These are phyloP conservation scores for Ptychochromis oligacanthus DNA, from an alignment of 2,113 vertebrate species.

Conservation along the genomic window DNA sequence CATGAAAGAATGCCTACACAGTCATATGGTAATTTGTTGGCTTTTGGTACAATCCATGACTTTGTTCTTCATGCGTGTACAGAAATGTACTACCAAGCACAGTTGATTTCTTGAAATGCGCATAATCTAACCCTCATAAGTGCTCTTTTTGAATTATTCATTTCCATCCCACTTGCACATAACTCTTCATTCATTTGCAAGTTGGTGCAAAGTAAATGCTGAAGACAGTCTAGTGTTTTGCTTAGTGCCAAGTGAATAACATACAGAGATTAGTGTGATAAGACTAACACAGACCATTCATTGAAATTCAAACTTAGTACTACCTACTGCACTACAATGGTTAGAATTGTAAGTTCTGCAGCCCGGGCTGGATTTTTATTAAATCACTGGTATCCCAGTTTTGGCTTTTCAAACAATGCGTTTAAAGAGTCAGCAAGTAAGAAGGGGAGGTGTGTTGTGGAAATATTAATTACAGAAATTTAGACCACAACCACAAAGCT, in stretches of 20 bases:
- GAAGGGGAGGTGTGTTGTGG: neutral
- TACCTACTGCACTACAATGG: neutral
- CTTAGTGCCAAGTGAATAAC: constrained; percentile 30
- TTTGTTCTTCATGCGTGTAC: constrained; percentile 62
- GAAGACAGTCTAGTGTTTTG: constrained; percentile 47
- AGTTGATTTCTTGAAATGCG: constrained; percentile 65
- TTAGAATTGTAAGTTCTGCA: neutral
- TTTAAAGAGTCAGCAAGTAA: neutral
- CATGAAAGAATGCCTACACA: constrained; percentile 58
- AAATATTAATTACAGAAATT: constrained; percentile 14
- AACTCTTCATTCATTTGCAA: constrained; percentile 65
- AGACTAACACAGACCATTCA: neutral
- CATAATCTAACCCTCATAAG: constrained; percentile 71
- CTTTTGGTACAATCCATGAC: constrained; percentile 59
- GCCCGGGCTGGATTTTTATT: neutral
- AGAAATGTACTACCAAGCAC: constrained; percentile 42
- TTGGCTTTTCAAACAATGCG: neutral
- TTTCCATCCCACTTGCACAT: constrained; percentile 72
- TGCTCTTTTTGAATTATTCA: constrained; percentile 73
- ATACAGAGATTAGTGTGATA: neutral
- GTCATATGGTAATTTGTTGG: constrained; percentile 69
- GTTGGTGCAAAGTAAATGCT: constrained; percentile 61
- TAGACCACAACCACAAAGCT: constrained; percentile 2
- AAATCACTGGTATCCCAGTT: neutral
- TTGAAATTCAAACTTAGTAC: neutral